phyloP scores from a whole-genome alignment of 1,140 invertebrate genomes.

The Anthonomus grandis region DNA sequence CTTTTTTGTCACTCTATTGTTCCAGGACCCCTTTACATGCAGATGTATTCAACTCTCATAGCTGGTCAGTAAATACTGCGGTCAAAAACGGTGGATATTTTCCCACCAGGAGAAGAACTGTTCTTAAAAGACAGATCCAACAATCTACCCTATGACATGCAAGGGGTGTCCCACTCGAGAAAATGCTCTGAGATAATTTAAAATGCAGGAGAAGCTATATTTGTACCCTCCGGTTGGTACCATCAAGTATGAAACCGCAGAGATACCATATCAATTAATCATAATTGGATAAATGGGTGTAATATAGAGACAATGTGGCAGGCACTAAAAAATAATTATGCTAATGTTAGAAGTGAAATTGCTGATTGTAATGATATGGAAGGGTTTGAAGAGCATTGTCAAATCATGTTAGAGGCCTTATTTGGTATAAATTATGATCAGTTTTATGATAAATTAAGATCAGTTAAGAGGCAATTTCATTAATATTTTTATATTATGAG shows the following conservation, averaged over 20 bases:
- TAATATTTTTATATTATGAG: no score
- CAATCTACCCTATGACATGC: constrained; percentile 68
- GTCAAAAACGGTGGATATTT: constrained; percentile 91
- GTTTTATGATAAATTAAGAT: constrained; percentile 66
- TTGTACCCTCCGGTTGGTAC: constrained; percentile 95
- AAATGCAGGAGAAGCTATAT: constrained; percentile 84
- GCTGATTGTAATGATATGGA: constrained; percentile 67
- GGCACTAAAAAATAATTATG: constrained; percentile 62
- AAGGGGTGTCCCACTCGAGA: constrained; percentile 47
- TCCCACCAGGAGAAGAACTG: constrained; percentile 81
- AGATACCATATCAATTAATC: constrained; percentile 95
- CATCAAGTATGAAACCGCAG: constrained; percentile 94
- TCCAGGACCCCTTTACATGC: constrained; percentile 90
- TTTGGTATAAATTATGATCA: constrained; percentile 79
- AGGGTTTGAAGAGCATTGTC: constrained; percentile 71
- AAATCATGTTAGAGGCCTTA: constrained; percentile 74
- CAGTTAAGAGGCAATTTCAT: no score
- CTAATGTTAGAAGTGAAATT: constrained; percentile 76
- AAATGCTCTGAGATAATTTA: constrained; percentile 77
- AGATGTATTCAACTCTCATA: constrained; percentile 92
- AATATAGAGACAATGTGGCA: constrained; percentile 76
- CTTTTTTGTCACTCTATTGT: constrained; percentile 16
- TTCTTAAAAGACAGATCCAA: constrained; percentile 65
- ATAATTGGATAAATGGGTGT: constrained; percentile 95
- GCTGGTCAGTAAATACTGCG: constrained; percentile 96